Conservation (phyloP, 2,888 invertebrate species). For the Tethea ocularis region DNA sequence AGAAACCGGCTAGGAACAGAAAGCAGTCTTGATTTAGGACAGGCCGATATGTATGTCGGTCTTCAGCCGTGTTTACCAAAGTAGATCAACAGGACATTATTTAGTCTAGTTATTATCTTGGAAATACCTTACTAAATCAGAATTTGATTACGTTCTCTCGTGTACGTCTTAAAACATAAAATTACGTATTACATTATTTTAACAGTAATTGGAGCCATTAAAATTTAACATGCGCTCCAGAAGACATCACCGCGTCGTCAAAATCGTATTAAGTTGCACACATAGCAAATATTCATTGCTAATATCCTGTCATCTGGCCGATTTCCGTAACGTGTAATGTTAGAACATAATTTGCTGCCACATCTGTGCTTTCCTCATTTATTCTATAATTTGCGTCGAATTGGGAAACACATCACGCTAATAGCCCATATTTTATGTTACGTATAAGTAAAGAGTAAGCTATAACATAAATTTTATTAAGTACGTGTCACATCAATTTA, state of each 20-base stretch:
- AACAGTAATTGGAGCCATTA: neutral
- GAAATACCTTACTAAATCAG: neutral
- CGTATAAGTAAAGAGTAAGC: slow-evolving; percentile 15
- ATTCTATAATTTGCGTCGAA: slow-evolving; percentile 61
- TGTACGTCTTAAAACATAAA: neutral
- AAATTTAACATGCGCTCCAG: slow-evolving; percentile 5
- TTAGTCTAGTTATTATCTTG: neutral
- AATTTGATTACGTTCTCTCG: neutral
- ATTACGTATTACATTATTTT: neutral
- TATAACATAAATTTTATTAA: slow-evolving; percentile 43
- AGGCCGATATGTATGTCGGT: neutral
- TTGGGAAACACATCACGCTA: slow-evolving; percentile 58
- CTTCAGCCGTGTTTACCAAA: neutral
- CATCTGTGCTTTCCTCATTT: slow-evolving; percentile 68
- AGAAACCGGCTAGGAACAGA: neutral
- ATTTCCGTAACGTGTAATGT: slow-evolving; percentile 44
- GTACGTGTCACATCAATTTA: slow-evolving; percentile 41
- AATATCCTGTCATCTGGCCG: slow-evolving; percentile 58
- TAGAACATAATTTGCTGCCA: slow-evolving; percentile 52
- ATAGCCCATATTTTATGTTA: slow-evolving; percentile 51
- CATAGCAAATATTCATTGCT: slow-evolving; percentile 53
- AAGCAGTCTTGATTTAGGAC: neutral
- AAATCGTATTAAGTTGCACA: slow-evolving; percentile 53
- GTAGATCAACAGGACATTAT: no score
- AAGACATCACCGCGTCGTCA: slow-evolving; percentile 29